Evolutionary conservation across 1,140 invertebrate species (phyloP).

Genomic region (Cheumatopsyche charites): DNA sequence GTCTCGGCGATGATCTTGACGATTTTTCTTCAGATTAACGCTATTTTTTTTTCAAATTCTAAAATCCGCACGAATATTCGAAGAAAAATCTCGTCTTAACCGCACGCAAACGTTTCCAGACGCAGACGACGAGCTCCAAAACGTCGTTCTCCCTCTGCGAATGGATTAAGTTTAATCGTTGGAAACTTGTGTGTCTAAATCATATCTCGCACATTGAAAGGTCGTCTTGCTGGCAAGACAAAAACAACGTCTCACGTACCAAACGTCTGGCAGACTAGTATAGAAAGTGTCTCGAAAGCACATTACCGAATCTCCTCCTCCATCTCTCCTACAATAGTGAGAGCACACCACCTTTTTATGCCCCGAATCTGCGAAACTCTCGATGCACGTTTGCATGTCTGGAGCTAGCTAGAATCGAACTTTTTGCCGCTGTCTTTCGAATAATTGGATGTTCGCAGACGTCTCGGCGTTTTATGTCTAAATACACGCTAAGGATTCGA

Average conservation of each 20-base stretch:
- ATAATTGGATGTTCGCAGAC: slow-evolving; percentile 5
- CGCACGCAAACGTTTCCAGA: too few species aligned
- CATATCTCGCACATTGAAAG: not conserved
- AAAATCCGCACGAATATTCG: not conserved
- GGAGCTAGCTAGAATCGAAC: not conserved
- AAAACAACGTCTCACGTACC: slow-evolving; percentile 19
- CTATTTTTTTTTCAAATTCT: not conserved
- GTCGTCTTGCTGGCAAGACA: not conserved
- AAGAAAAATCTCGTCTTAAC: too few species aligned
- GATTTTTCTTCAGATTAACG: slow-evolving; percentile 2
- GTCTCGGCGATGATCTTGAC: not conserved
- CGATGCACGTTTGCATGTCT: too few species aligned
- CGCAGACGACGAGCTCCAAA: too few species aligned
- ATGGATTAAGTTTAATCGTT: slow-evolving; percentile 3
- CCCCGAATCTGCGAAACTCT: too few species aligned
- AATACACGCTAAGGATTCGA: not conserved
- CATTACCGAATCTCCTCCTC: not conserved
- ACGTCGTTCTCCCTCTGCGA: too few species aligned
- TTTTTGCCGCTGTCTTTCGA: not conserved
- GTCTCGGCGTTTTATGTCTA: not conserved
- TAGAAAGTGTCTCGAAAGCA: slow-evolving; percentile 19
- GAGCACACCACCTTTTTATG: too few species aligned
- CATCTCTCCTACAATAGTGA: too few species aligned
- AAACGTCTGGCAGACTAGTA: not conserved
- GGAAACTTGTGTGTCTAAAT: slow-evolving; percentile 7